Evolutionary conservation across 2,888 invertebrate species (phyloP).

Genomic region (Eilema depressum): DNA sequence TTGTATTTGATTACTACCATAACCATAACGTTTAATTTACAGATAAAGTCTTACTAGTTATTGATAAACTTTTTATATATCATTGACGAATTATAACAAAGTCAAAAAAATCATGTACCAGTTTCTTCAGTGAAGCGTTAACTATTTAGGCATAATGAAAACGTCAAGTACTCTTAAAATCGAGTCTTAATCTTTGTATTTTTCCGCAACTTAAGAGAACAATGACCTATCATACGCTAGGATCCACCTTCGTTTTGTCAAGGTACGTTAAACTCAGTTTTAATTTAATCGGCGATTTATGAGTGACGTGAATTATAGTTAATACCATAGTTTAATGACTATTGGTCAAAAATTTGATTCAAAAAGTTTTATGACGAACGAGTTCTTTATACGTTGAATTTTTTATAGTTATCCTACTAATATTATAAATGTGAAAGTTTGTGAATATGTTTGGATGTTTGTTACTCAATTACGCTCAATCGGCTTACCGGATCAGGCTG

Average conservation of each 20-base stretch:
- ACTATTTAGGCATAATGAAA: slow-evolving; percentile 33
- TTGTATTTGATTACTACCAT: no score
- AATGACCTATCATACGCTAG: slow-evolving; percentile 53
- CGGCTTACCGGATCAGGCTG: no score
- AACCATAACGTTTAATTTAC: no score
- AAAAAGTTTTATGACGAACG: background rate
- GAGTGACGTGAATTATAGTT: slow-evolving; percentile 8
- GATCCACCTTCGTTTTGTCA: slow-evolving; percentile 32
- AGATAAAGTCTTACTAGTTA: background rate
- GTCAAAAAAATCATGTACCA: background rate
- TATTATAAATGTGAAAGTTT: background rate
- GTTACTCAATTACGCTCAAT: no score
- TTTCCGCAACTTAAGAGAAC: slow-evolving; percentile 52
- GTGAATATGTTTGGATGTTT: background rate
- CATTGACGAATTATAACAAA: background rate
- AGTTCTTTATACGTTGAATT: background rate
- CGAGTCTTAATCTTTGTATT: slow-evolving; percentile 49
- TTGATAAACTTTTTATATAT: background rate
- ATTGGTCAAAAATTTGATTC: slow-evolving; percentile 4
- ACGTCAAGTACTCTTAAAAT: slow-evolving; percentile 11
- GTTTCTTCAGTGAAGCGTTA: slow-evolving; percentile 33
- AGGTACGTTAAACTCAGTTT: slow-evolving; percentile 28
- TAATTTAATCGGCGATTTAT: slow-evolving; percentile 28
- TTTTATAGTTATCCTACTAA: background rate
- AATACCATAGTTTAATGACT: background rate